phyloP scores from a whole-genome alignment of 2,113 vertebrate species.

The Gambusia affinis region DNA sequence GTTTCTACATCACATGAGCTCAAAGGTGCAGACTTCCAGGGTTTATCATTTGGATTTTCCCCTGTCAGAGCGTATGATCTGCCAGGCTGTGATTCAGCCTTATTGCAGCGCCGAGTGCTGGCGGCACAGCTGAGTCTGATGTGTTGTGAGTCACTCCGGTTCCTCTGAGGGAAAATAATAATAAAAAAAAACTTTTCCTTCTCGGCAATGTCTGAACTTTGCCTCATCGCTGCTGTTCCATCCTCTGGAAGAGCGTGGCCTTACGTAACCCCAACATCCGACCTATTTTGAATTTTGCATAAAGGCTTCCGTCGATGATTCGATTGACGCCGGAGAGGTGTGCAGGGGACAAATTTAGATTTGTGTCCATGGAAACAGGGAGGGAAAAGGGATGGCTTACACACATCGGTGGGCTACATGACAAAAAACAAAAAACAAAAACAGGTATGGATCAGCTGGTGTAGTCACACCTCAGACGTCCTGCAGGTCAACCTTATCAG shows the following conservation, averaged over 20 bases:
- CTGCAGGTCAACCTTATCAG: slow-evolving; percentile 39
- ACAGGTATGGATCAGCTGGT: slow-evolving; percentile 21
- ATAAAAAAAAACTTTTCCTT: slow-evolving; percentile 12
- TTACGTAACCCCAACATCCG: slow-evolving; percentile 46
- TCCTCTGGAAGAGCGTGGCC: neutral
- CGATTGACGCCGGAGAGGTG: slow-evolving; percentile 50
- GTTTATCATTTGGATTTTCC: slow-evolving; percentile 18
- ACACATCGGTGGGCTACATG: slow-evolving; percentile 24
- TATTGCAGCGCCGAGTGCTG: slow-evolving; percentile 21
- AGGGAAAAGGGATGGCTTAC: slow-evolving; percentile 64
- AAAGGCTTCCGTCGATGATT: slow-evolving; percentile 42
- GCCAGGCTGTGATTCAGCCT: slow-evolving; percentile 65
- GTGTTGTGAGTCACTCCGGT: slow-evolving; percentile 56
- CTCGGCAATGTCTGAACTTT: neutral
- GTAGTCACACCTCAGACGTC: slow-evolving; percentile 34
- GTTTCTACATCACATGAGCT: slow-evolving; percentile 4
- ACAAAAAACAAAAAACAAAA: slow-evolving; percentile 38
- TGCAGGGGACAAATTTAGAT: slow-evolving; percentile 62
- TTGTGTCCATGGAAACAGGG: slow-evolving; percentile 81
- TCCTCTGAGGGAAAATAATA: slow-evolving; percentile 38
- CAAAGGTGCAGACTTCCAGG: neutral
- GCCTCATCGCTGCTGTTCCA: neutral
- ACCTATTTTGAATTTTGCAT: slow-evolving; percentile 35
- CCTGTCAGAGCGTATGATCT: slow-evolving; percentile 54
- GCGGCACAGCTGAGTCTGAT: slow-evolving; percentile 49